Conservation (phyloP, 2,797 vertebrate species). For the Euthynnus affinis region DNA sequence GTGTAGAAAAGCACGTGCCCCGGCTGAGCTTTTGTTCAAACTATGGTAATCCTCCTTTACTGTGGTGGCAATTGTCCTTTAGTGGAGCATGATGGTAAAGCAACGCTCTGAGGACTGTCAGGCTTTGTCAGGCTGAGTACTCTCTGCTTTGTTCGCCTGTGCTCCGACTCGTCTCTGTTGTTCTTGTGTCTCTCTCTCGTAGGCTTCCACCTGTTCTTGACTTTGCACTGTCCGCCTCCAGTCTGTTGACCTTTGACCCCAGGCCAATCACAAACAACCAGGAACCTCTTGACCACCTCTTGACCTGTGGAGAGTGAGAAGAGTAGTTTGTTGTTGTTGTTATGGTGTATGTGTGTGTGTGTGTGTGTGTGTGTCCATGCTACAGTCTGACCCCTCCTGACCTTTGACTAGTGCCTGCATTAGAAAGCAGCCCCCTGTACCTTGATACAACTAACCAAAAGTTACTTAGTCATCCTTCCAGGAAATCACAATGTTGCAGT, state of each 20-base stretch:
- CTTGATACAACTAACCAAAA: too few species aligned
- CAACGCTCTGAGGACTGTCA: slow-evolving; percentile 8
- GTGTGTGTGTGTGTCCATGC: slow-evolving; percentile 9
- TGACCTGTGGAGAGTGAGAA: slow-evolving; percentile 47
- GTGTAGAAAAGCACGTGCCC: slow-evolving; percentile 19
- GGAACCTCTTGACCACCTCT: slow-evolving; percentile 69
- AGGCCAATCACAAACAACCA: slow-evolving; percentile 44
- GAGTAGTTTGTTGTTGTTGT: slow-evolving; percentile 41
- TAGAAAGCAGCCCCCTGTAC: too few species aligned
- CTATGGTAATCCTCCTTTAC: slow-evolving; percentile 32
- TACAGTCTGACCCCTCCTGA: slow-evolving; percentile 40
- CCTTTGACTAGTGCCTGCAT: slow-evolving; percentile 30
- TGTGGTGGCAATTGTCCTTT: slow-evolving; percentile 26
- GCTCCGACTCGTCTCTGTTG: slow-evolving; percentile 4
- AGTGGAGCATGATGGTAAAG: slow-evolving; percentile 35
- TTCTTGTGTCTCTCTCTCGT: slow-evolving; percentile 18
- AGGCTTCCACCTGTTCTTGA: slow-evolving; percentile 61
- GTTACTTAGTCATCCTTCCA: too few species aligned
- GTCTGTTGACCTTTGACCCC: slow-evolving; percentile 68
- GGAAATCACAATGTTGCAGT: too few species aligned
- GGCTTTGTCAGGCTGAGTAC: slow-evolving; percentile 8
- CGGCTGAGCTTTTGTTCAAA: slow-evolving; percentile 25
- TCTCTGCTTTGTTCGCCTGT: slow-evolving; percentile 31
- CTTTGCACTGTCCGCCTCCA: slow-evolving; percentile 32
- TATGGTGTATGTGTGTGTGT: not conserved